phyloP scores from a whole-genome alignment of 1,140 invertebrate species.

The Pseudomyrmex pallidus region DNA sequence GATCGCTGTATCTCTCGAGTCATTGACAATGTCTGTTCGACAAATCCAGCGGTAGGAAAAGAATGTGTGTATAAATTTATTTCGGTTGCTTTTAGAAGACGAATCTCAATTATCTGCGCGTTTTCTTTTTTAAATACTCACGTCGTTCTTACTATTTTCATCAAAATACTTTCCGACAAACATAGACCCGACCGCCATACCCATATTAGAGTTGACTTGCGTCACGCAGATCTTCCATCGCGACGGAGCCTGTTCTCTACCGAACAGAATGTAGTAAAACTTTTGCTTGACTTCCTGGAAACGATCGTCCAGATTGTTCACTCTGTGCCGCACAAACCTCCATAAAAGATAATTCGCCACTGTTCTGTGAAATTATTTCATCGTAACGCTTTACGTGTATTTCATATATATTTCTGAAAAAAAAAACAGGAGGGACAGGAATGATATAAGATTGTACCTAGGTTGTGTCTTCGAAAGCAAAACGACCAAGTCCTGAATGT shows the following conservation, averaged over 20 bases:
- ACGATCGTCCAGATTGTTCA: conserved; percentile 93
- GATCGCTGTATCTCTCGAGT: conserved; percentile 92
- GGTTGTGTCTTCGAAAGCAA: conserved; percentile 83
- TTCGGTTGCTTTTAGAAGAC: too few species aligned
- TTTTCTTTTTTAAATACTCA: conserved; percentile 80
- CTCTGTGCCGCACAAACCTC: conserved; percentile 94
- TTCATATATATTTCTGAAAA: not conserved
- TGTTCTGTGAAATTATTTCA: conserved; percentile 75
- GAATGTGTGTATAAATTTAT: too few species aligned
- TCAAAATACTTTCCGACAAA: conserved; percentile 95
- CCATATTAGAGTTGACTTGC: conserved; percentile 93
- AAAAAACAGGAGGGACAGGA: not conserved
- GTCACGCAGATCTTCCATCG: conserved; percentile 94
- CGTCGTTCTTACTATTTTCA: conserved; percentile 91
- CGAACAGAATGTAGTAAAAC: conserved; percentile 90
- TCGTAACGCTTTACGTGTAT: not conserved
- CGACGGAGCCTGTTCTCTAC: conserved; percentile 90
- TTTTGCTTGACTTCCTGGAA: conserved; percentile 88
- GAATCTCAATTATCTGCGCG: too few species aligned
- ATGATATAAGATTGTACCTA: conserved; percentile 66
- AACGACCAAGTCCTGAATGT: conserved; percentile 86
- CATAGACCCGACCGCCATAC: conserved; percentile 92
- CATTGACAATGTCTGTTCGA: conserved; percentile 91
- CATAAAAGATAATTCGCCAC: conserved; percentile 93
- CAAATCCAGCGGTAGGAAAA: not conserved